phyloP scores from a whole-genome alignment of 2,113 vertebrate genomes.

The Aegithalos caudatus region DNA sequence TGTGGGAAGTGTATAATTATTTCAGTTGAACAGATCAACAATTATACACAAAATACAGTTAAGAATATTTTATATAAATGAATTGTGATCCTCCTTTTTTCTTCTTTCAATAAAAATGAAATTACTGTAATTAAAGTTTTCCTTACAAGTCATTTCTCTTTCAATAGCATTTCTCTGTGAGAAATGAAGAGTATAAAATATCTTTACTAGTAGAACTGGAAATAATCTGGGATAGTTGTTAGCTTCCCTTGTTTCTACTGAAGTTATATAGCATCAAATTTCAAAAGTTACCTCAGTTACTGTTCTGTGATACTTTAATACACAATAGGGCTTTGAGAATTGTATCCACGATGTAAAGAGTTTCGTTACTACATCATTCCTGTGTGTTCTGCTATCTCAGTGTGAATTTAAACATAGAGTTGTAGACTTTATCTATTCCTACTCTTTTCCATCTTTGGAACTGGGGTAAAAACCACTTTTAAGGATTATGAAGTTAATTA shows the following conservation, averaged over 20 bases:
- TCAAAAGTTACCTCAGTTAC: not conserved
- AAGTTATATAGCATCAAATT: not conserved
- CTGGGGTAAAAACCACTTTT: not conserved
- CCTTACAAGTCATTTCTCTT: not conserved
- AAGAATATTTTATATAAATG: constrained; percentile 11
- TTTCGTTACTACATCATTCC: not conserved
- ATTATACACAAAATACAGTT: not conserved
- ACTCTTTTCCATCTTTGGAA: not conserved
- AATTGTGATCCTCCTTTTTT: not conserved
- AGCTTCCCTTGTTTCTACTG: not conserved
- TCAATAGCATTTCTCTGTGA: not conserved
- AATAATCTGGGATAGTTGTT: not conserved
- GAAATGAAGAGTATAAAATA: not conserved
- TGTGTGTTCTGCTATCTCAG: not conserved
- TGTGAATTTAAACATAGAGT: not conserved
- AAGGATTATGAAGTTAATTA: not conserved
- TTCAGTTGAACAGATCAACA: constrained; percentile 10
- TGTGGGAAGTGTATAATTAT: not conserved
- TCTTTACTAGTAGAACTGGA: not conserved
- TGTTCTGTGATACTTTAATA: not conserved
- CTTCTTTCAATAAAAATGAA: not conserved
- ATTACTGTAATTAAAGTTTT: constrained; percentile 18
- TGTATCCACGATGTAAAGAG: not conserved
- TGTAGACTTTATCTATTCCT: not conserved
- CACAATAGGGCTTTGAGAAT: not conserved